A percentile compares a stretch with the other conserved stretches of the same genome.
Evolutionary conservation across 2,797 vertebrate species (phyloP).

Genomic region (Benthosema pterotum): DNA sequence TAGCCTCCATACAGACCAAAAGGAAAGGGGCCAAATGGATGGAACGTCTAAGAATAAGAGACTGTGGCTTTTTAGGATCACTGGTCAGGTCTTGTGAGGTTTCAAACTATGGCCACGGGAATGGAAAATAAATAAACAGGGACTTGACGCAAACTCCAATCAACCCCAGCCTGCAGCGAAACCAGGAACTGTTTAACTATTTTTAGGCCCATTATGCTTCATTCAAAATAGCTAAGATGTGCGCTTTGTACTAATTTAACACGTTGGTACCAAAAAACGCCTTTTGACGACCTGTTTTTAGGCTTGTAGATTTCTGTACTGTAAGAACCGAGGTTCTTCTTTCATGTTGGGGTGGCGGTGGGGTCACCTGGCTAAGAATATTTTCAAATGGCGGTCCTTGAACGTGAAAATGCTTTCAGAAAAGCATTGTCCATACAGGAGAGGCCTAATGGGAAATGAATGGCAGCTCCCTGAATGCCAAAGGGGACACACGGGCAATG

Average conservation of each 20-base stretch:
- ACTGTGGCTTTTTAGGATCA: slow-evolving; percentile 1
- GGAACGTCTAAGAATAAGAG: slow-evolving; percentile 2
- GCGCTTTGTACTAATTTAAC: too few relatives aligned
- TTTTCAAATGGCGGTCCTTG: too few relatives aligned
- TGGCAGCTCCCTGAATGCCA: slow-evolving; percentile 51
- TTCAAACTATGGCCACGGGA: not conserved
- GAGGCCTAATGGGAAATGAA: slow-evolving; percentile 42
- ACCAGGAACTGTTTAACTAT: too few relatives aligned
- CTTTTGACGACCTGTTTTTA: too few relatives aligned
- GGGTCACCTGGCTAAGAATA: too few relatives aligned
- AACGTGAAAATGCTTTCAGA: slow-evolving; percentile 4
- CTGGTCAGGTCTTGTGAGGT: not conserved
- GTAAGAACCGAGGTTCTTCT: too few relatives aligned
- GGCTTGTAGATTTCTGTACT: too few relatives aligned
- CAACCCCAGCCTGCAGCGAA: too few relatives aligned
- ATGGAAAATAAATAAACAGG: not conserved
- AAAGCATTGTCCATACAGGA: slow-evolving; percentile 43
- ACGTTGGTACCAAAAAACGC: too few relatives aligned
- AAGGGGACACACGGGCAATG: slow-evolving; percentile 42
- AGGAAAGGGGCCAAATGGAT: not conserved
- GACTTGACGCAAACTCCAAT: not conserved
- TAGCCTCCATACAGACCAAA: not conserved
- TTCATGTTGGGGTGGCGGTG: too few relatives aligned
- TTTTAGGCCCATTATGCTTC: too few relatives aligned
- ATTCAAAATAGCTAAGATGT: too few relatives aligned